Base-by-base conservation (phyloP, 2,113 vertebrate species). In the Bambusicola thoracicus region DNA sequence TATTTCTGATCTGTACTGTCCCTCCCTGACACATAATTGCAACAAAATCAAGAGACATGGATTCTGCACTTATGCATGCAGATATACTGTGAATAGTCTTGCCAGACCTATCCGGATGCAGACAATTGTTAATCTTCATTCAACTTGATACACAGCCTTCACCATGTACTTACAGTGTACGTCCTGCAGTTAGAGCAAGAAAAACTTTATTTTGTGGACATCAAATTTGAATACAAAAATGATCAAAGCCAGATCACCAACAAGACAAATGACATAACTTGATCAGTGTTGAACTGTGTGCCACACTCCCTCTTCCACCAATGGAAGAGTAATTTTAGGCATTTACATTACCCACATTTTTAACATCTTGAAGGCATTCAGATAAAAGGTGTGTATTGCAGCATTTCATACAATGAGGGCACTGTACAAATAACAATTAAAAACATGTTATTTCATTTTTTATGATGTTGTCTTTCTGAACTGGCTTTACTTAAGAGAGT, bases 381-480 rank as follows among this genome's bases (percentile, higher is more conserved):
- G 19, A 25, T 44, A 38, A 69, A 77, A 62, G 5, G 4, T 69
- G 13, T 70, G 48, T 12, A 51, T 41, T 1, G 0, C 14, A 73
- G 7, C 38, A 32, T 27, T 94, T 81, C 46, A 51, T 8, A 74
- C 29, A 29, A 8, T 30, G 38, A 30, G 11, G 30, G 11, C 75
- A 48, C 40, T 56, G 13, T 43, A 63, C 19, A 83, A 86, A 88
- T 36, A 81, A 27, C 32, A 77, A 74, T 80, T 90, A 41, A 91
- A 89, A 93, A 63, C 73, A 77, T 55, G 38, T 10, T 89, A 18
- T 77, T 92, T 85, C 41, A 32, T 85, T 95, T 94, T 55, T 19
- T 46, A 43, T 85, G 36, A 17, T 85, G 36, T 19, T 89, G 34
- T 85, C 69, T 87, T 10, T 58, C 27, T 83, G 55, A 87, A 85